These are phyloP conservation scores for Macheiramphus alcinus DNA, from an alignment of 2,113 vertebrate genomes.

Conservation along the genomic window DNA sequence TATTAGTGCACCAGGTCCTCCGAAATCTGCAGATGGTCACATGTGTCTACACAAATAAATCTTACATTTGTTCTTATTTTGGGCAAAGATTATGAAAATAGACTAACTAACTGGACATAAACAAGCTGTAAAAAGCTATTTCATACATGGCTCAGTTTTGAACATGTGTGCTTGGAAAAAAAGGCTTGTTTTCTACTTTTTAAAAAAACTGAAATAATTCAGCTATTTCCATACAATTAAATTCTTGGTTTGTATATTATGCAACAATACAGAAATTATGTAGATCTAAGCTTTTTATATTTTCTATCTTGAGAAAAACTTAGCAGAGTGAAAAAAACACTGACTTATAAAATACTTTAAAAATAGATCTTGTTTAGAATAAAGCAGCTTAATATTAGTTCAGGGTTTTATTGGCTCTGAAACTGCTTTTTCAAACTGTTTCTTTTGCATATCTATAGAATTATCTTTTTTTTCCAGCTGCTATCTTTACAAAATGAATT, in stretches of 20 bases:
- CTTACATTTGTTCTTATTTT: neutral
- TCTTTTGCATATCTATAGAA: neutral
- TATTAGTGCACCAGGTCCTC: neutral
- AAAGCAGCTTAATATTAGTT: neutral
- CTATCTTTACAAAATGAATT: neutral
- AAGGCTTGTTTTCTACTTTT: neutral
- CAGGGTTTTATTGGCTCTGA: neutral
- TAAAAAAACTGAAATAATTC: neutral
- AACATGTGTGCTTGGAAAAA: neutral
- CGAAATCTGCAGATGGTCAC: neutral
- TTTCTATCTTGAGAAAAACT: neutral
- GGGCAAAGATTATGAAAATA: neutral
- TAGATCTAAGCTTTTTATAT: neutral
- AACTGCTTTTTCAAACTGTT: neutral
- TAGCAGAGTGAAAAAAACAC: neutral
- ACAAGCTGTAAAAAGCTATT: neutral
- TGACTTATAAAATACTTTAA: neutral
- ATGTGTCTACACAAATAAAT: neutral
- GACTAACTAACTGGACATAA: neutral
- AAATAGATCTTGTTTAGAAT: neutral
- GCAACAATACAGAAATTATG: neutral
- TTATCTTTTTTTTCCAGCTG: neutral
- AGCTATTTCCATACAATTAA: neutral
- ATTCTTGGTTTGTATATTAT: neutral
- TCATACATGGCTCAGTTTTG: neutral